Base-by-base conservation (phyloP, 2,888 invertebrate genomes). In the Drosophila subsilvestris region DNA sequence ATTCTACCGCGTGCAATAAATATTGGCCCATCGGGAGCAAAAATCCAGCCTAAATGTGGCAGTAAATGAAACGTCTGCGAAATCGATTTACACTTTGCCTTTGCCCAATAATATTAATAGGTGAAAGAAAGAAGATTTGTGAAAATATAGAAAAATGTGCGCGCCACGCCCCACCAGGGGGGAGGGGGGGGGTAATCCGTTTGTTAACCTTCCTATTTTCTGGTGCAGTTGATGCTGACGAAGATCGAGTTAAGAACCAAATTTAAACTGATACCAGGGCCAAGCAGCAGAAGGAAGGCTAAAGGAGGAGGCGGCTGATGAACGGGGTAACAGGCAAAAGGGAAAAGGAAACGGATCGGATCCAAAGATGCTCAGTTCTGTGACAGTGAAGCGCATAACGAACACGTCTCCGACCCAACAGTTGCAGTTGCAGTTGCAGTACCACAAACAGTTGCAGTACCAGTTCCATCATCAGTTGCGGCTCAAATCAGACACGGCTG, bases 321-420 rank as follows among this genome's bases (percentile, higher is more conserved):
- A 49, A 70, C 47, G 55, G 50, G 25, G 17, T 29, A 25, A 9
- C 27, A 45, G 44, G 51, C n/a, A 22, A 49, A 25, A 14, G 45
- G 44, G 44, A 53, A 56, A 25, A 22, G 49, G 63, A 37, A 71
- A 32, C 42, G 42, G 17, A 57, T 61, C 51, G 69, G 51, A 78
- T 48, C 45, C 63, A 71, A 82, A 82, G 70, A 82, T 82, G 82
- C 79, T 73, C 71, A 87, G 75, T 53, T 81, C 79, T 54, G 61
- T 71, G 87, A 74, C 65, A 67, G 29, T 45, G 32, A 74, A 69
- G 32, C 66, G 70, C 72, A 70, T 69, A 69, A 62, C 61, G 49
- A 67, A 79, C 29, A 47, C 58, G 55, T 17, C 55, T 54, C 44
- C 44, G 45, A 48, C 43, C 18, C 17, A 59, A 42, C 45, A 57